These are phyloP conservation scores for Limulus polyphemus DNA, from an alignment of 2,888 invertebrate species.

Conservation along the genomic window DNA sequence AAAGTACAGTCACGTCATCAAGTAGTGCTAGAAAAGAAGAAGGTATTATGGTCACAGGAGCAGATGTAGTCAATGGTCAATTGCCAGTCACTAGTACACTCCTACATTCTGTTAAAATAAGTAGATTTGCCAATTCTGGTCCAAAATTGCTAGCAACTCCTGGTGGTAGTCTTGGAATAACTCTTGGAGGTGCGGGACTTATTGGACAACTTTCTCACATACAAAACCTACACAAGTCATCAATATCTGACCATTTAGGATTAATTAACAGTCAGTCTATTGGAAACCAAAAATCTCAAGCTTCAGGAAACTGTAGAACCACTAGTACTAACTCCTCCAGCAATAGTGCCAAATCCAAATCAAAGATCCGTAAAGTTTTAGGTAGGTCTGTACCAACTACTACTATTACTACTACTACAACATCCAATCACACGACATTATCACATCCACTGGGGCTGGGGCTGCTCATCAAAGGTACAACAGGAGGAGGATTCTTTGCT, in stretches of 20 bases:
- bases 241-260: not conserved
- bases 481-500: too few relatives aligned
- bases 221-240: not conserved
- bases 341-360: slow-evolving; percentile 3
- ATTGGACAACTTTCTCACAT: slow-evolving; percentile 1
- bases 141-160: slow-evolving; percentile 1
- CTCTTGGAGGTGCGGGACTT: not conserved
- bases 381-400: not conserved
- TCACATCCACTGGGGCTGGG: not conserved
- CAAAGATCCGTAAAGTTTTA: not conserved
- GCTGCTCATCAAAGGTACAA: not conserved
- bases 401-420: not conserved
- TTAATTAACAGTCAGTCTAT: not conserved
- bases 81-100: slow-evolving; percentile 2
- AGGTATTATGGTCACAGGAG: slow-evolving; percentile 1
- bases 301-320: not conserved
- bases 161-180: not conserved
- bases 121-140: not conserved
- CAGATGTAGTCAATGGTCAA: slow-evolving; percentile 4
- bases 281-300: not conserved
- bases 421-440: not conserved
- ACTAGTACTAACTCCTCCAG: not conserved
- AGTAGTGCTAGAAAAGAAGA: not conserved
- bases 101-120: slow-evolving; percentile 6
- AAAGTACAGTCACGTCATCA: not conserved